Base-by-base conservation (phyloP, 2,888 invertebrate genomes). In the Anthrax anthrax region DNA sequence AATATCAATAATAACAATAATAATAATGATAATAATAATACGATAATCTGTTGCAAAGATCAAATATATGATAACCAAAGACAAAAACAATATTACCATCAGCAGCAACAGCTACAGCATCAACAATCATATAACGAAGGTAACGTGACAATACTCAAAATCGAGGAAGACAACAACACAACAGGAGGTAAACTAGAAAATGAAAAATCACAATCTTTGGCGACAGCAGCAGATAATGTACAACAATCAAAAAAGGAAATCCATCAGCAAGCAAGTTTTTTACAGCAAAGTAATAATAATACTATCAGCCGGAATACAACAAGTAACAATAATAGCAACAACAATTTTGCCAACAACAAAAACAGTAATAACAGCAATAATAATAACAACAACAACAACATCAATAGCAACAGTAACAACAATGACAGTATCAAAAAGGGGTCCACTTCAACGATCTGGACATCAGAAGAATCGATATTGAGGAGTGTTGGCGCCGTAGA, bases 391-490 rank as follows among this genome's bases (percentile, higher is more conserved):
- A 27, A 27, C 23, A 27, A 27, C 23, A 2, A 27, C 9, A 8
- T 27, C 23, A 27, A 39, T 43, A 47, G 52, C 37, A 55, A 47
- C 56, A 62, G 54, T 57, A 57, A 39, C 42, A 47, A 43, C 23
- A 53, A 53, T 52, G 65, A 67, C 59, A 56, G 60, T 51, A 62
- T 63, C 61, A 64, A 67, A 63, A 67, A 67, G 62, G 67, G 65
- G 54, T 65, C 67, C 51, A 64, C 65, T 47, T 66, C 66, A 51
- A 66, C 64, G 49, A 63, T 66, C 54, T 68, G 67, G 67, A 67
- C 67, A 53, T 68, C 68, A 46, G 67, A 68, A 52, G 68, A 68
- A 56, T 68, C 68, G 44, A 66, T 68, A 54, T 52, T 68, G 53
- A 62, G 65, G 54, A 65, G 65, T 57, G 64, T 61, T 58, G 64